These are phyloP conservation scores for Coptotermes formosanus DNA, from an alignment of 1,140 invertebrate species.

Conservation along the genomic window DNA sequence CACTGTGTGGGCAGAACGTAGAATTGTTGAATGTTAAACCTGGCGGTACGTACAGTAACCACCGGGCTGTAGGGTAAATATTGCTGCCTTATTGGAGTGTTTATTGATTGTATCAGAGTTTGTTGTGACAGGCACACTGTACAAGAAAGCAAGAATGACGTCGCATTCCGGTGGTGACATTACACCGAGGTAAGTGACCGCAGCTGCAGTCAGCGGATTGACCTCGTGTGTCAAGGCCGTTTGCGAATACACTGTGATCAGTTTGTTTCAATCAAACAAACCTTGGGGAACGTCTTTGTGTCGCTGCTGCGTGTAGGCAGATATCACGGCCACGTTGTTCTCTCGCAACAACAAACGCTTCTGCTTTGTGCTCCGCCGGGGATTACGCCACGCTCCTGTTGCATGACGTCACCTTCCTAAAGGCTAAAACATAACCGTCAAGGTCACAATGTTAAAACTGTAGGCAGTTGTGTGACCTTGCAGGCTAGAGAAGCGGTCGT, in stretches of 20 bases:
- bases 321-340: neutral
- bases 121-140: neutral
- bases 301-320: neutral
- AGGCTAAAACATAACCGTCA: neutral
- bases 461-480: neutral
- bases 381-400: neutral
- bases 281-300: neutral
- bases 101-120: neutral
- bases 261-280: neutral
- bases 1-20: too few species aligned
- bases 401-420: neutral
- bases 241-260: neutral
- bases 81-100: neutral
- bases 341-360: neutral
- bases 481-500: neutral
- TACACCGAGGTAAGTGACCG: conserved; percentile 8
- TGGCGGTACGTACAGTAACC: too few species aligned
- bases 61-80: too few species aligned
- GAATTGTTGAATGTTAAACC: too few species aligned
- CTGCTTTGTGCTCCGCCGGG: neutral
- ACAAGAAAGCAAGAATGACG: neutral
- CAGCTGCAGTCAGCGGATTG: neutral
- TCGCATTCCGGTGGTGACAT: neutral
- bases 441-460: neutral
- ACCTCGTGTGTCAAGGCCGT: neutral